A percentile compares a stretch with the other conserved stretches of the same genome.
phyloP scores from a whole-genome alignment of 92 coral and sea anemone genomes.

The Siderastrea siderea region DNA sequence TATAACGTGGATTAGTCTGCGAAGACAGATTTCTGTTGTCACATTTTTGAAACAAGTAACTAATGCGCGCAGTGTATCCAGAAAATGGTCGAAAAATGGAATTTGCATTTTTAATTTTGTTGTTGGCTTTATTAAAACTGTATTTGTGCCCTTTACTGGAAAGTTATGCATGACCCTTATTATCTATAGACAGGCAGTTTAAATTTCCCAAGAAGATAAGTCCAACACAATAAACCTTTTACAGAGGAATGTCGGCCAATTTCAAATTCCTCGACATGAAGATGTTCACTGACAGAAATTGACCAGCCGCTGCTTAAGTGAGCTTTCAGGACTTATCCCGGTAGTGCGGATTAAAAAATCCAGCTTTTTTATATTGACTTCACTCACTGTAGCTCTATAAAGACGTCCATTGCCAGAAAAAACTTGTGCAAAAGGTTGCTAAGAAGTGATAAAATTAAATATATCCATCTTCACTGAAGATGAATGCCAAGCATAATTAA shows the following conservation, averaged over 20 bases:
- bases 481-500: not conserved
- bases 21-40: not conserved
- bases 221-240: constrained; percentile 21
- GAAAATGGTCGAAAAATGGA: not conserved
- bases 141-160: not conserved
- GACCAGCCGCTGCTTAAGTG: not conserved
- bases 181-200: not conserved
- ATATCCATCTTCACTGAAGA: not conserved
- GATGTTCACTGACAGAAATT: constrained; percentile 15
- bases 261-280: constrained; percentile 7
- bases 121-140: not conserved
- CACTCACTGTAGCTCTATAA: not conserved
- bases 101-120: too few relatives aligned
- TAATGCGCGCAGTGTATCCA: not conserved
- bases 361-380: not conserved
- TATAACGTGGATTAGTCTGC: not conserved
- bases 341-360: constrained; percentile 3
- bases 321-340: too few relatives aligned
- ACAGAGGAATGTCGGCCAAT: constrained; percentile 37
- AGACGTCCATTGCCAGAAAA: not conserved
- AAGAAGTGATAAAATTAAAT: not conserved
- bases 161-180: not conserved
- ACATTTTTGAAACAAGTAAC: not conserved
- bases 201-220: not conserved
- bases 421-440: not conserved